Percentiles rank a stretch among this genome's conserved stretches.
These are phyloP conservation scores for Grammomys dolichurus DNA, from an alignment of 2,113 vertebrate genomes.

Conservation along the genomic window DNA sequence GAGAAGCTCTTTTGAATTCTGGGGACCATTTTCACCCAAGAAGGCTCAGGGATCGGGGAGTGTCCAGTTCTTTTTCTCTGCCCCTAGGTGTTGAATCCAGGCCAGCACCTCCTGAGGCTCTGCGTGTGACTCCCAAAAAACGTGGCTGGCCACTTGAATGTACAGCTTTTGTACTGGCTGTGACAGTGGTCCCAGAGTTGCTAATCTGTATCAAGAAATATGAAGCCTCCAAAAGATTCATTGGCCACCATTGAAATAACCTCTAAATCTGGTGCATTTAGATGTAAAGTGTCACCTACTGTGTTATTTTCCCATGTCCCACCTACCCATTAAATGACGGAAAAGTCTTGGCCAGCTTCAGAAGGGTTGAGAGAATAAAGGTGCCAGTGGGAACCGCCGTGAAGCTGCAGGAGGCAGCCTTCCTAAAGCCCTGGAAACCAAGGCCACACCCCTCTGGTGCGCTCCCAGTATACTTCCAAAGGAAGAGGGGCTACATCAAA, in stretches of 20 bases:
- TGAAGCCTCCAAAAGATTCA: not conserved
- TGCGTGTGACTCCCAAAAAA: not conserved
- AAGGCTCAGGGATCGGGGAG: not conserved
- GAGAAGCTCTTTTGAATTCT: constrained; percentile 48
- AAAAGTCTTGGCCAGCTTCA: not conserved
- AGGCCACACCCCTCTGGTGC: not conserved
- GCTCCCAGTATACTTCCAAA: not conserved
- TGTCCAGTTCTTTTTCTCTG: not conserved
- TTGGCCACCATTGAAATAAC: not conserved
- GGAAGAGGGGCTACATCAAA: rapidly evolving
- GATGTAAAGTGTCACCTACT: constrained; percentile 30
- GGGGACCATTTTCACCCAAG: not conserved
- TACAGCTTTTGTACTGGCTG: not conserved
- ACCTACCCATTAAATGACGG: not conserved
- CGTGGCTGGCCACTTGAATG: rapidly evolving
- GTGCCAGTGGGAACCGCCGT: rapidly evolving
- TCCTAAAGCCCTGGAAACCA: not conserved
- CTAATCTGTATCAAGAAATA: constrained; percentile 41
- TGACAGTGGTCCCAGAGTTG: not conserved
- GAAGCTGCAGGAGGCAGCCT: not conserved
- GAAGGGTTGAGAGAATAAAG: not conserved
- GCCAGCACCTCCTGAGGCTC: not conserved
- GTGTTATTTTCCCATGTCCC: constrained; percentile 6
- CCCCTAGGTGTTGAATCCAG: constrained; percentile 16
- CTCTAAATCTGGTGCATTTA: rapidly evolving